Evolutionary conservation across 2,888 invertebrate genomes (phyloP), one percentile per base, ranked within the genome.

Genomic region (Caenorhabditis uteleia): DNA sequence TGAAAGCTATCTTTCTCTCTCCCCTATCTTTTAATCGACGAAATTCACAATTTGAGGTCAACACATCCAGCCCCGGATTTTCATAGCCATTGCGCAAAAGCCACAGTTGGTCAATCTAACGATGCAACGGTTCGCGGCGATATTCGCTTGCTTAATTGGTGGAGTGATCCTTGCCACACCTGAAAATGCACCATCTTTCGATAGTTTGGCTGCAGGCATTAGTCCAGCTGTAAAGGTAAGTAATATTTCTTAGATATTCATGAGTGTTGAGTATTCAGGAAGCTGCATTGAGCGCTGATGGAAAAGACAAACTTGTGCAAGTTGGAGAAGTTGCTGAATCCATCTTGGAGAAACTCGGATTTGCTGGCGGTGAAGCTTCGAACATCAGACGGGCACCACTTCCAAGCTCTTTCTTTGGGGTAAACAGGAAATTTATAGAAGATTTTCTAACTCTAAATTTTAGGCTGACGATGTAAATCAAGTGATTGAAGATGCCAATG

Each of bases 241-340:
- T 29, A n/a, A 12, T 34, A 34, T 5, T n/a, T 34, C 5, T 12
- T 34, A 5, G 7, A 34, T 12, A 14, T 8, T 0, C 6, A 10
- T 33, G n/a, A 12, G 7, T 8, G 6, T 36, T 36, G 36, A 38
- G 18, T 25, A 46, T 61, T 27, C 18, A 62, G 62, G 27, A 51
- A 12, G 62, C 56, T 39, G 56, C 62, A 38, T 47, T 56, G 43
- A 56, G 62, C 47, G 56, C 56, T 33, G 62, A 62, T 29, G 49
- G 47, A 26, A 62, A 57, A 14, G 57, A 45, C 20, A 31, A 45
- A 45, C 54, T 69, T 10, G 53, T 75, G 29, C 75, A 77, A 47
- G 71, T 82, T 38, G 77, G 81, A 39, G 69, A 77, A 38, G 75
- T 78, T 5, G 82, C 82, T 36, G 77, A 78, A 43, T 71, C 69